Evolutionary conservation across 2,888 invertebrate genomes (phyloP).

Genomic region (Dinocampus coccinellae): DNA sequence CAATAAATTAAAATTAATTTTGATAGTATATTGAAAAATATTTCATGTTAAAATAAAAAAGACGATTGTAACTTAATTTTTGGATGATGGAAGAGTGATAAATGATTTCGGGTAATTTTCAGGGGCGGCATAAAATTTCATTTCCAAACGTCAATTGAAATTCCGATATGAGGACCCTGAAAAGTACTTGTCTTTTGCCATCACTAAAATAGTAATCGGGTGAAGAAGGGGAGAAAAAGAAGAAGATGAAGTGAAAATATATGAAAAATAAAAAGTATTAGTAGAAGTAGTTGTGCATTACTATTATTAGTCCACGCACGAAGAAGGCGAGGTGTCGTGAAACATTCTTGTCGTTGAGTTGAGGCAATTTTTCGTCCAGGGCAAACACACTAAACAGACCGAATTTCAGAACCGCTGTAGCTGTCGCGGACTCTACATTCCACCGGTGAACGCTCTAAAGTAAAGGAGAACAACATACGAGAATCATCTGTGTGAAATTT

Average conservation of each 20-base stretch:
- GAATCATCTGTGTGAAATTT: conserved; percentile 52
- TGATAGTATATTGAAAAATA: neutral
- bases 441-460: conserved; percentile 70
- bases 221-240: neutral
- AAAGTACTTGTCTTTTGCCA: conserved; percentile 38
- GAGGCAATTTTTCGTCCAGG: conserved; percentile 41
- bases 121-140: conserved; percentile 13
- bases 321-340: conserved; percentile 4
- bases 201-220: conserved; percentile 44
- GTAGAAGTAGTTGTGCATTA: conserved; percentile 51
- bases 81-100: neutral
- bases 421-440: conserved; percentile 81
- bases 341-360: neutral
- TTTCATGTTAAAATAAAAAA: neutral
- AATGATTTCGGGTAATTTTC: neutral
- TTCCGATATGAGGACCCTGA: conserved; percentile 20
- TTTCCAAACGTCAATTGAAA: neutral
- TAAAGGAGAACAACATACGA: conserved; percentile 54
- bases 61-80: neutral
- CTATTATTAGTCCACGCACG: neutral
- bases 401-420: conserved; percentile 76
- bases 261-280: conserved; percentile 47
- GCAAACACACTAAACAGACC: conserved; percentile 51
- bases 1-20: neutral
- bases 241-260: conserved; percentile 30